A percentile compares a stretch with the other conserved stretches of the same genome.
These are phyloP conservation scores for Oenanthe melanoleuca DNA, from an alignment of 2,113 vertebrate species.

Conservation along the genomic window DNA sequence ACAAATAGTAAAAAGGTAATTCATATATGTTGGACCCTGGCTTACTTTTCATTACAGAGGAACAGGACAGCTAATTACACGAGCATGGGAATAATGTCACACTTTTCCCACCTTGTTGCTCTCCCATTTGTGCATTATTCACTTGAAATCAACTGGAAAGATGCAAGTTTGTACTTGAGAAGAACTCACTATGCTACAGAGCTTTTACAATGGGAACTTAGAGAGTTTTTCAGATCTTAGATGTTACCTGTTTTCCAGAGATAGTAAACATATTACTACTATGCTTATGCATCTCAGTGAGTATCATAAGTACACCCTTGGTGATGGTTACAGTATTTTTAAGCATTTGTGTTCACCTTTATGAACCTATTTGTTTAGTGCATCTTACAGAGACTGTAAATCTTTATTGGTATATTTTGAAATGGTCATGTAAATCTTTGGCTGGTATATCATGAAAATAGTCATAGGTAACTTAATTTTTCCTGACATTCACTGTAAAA, in stretches of 20 bases:
- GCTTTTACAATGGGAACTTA: conserved; percentile 64
- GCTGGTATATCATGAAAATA: conserved; percentile 80
- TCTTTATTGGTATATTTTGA: conserved; percentile 83
- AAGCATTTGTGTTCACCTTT: conserved; percentile 80
- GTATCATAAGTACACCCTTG: conserved; percentile 75
- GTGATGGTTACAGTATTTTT: conserved; percentile 80
- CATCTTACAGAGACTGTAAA: conserved; percentile 84
- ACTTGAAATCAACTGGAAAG: conserved; percentile 76
- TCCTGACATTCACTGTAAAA: conserved; percentile 82
- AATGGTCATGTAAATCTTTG: conserved; percentile 83
- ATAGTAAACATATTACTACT: conserved; percentile 73
- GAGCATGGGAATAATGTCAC: conserved; percentile 10
- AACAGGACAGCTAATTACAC: conserved; percentile 23
- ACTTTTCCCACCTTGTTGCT: conserved; percentile 35
- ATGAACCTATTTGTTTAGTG: conserved; percentile 82
- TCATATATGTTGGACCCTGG: conserved; percentile 24
- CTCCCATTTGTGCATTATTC: conserved; percentile 53
- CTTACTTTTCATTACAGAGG: conserved; percentile 47
- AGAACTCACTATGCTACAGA: conserved; percentile 64
- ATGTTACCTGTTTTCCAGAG: conserved; percentile 75
- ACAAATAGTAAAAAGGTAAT: conserved; percentile 8
- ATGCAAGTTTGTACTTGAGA: conserved; percentile 66
- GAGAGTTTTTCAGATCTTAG: conserved; percentile 69
- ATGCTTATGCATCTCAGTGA: conserved; percentile 80
- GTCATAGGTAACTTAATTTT: conserved; percentile 82